phyloP scores from a whole-genome alignment of 2,888 invertebrate species.

The Leuctra nigra region DNA sequence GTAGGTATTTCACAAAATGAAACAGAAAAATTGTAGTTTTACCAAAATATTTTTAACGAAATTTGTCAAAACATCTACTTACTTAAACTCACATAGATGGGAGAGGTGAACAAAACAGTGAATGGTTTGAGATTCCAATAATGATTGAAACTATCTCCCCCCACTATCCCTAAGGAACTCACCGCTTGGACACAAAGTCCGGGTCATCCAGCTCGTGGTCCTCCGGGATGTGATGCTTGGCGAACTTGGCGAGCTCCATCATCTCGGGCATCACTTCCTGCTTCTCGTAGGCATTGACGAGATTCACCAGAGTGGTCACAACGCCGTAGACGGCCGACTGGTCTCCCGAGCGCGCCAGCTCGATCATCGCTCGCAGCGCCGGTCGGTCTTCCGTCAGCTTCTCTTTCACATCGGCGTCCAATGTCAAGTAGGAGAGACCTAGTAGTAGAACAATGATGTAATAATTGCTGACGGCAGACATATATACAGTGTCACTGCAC shows the following conservation, averaged over 20 bases:
- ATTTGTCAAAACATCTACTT: no score
- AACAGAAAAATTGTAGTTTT: no score
- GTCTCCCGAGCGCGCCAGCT: constrained; percentile 80
- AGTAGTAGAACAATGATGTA: no score
- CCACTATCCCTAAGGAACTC: no score
- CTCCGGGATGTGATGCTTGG: constrained; percentile 98
- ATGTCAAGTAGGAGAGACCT: constrained; percentile 82
- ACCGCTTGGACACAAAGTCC: constrained; percentile 78
- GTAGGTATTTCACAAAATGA: no score
- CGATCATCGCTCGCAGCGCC: constrained; percentile 79
- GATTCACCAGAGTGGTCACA: constrained; percentile 89
- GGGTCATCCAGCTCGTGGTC: constrained; percentile 87
- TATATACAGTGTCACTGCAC: background rate
- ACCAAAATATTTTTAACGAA: no score
- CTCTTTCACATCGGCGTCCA: constrained; percentile 98
- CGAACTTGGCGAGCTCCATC: constrained; percentile 95
- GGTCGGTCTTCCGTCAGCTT: constrained; percentile 81
- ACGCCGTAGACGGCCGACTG: constrained; percentile 86
- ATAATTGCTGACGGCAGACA: background rate
- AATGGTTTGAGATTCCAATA: background rate
- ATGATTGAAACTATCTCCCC: constrained; percentile 32
- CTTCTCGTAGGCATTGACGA: constrained; percentile 97
- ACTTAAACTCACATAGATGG: no score
- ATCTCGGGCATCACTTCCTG: constrained; percentile 95
- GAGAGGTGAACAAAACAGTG: no score